phyloP scores from a whole-genome alignment of 2,888 invertebrate species.

The Zonitis immaculata region DNA sequence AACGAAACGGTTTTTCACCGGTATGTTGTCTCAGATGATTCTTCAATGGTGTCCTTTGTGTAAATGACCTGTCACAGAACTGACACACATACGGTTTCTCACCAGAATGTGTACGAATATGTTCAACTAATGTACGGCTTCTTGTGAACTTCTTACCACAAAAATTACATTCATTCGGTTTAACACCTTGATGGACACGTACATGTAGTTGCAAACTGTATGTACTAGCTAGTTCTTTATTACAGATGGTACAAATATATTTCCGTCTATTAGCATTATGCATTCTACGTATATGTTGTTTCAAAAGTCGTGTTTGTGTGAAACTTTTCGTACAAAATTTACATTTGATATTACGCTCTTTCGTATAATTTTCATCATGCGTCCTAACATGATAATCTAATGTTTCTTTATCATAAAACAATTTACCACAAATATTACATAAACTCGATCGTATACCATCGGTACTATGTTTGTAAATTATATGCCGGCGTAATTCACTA shows the following conservation, averaged over 20 bases:
- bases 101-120: constrained; percentile 39
- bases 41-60: constrained; percentile 8
- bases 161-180: constrained; percentile 44
- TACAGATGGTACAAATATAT: not conserved
- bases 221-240: not conserved
- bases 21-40: constrained; percentile 16
- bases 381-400: not conserved
- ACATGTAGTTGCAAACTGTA: constrained; percentile 26
- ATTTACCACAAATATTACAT: not conserved
- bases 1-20: constrained; percentile 16
- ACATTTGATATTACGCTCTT: not conserved
- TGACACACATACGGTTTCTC: constrained; percentile 18
- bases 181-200: constrained; percentile 37
- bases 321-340: not conserved
- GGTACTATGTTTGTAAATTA: not conserved
- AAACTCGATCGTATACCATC: not conserved
- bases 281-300: not conserved
- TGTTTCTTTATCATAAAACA: not conserved
- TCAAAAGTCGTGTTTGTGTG: not conserved
- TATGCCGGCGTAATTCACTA: not conserved
- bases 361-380: not conserved
- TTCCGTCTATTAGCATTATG: not conserved
- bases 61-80: constrained; percentile 20
- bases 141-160: constrained; percentile 51
- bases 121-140: constrained; percentile 30